Evolutionary conservation across 2,113 vertebrate genomes (phyloP), one percentile per base, ranked within the genome.

Genomic region (Elgaria multicarinata): DNA sequence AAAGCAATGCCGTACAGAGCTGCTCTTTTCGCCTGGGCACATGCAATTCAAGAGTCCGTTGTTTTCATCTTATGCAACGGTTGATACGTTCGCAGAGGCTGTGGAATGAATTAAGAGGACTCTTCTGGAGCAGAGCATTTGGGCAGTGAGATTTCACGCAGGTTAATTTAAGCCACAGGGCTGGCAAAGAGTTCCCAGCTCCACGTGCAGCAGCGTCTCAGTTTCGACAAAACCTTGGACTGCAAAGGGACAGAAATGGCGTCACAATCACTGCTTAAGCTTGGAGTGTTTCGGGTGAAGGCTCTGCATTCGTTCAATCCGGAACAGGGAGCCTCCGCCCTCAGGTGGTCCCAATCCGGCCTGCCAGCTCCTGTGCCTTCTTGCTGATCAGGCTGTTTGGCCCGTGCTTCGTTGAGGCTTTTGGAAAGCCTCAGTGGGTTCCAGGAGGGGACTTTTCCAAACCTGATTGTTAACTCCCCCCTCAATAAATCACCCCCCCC

Each of bases 61-160:
- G 81, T 33, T 44, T 64, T 62, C 20, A 33, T 36, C 31, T 36
- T 20, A 7, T n/a, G n/a, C 0, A 0, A 0, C 66, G 64, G 66
- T 31, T 66, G 0, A 0, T 0, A 50, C 80, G 62, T 18, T 26
- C 2, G 24, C 58, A 46, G 84, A 36, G 0, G 0, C 64, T 64
- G 79, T 0, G 0, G 78, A 85, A 20, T 12, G 16, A 62, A 8
- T 20, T 9, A 50, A 2, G 13, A 28, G 22, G 85, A 7, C 44
- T 72, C 3, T 6, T 79, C 20, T 62, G 2, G 69, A 86, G 20
- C 69, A 24, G n/a, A 16, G 44, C 1, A 39, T 50, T 46, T 12
- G 36, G 88, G 80, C 0, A 0, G 1, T 72, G 82, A 14, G 0
- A 0, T 36, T n/a, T 71, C 0, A 0, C 87, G 87, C 86, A 28